A percentile compares a stretch with the other conserved stretches of the same genome.
Evolutionary conservation across 92 coral and sea anemone genomes (phyloP).

Genomic region (Zoanthus sansibaricus): DNA sequence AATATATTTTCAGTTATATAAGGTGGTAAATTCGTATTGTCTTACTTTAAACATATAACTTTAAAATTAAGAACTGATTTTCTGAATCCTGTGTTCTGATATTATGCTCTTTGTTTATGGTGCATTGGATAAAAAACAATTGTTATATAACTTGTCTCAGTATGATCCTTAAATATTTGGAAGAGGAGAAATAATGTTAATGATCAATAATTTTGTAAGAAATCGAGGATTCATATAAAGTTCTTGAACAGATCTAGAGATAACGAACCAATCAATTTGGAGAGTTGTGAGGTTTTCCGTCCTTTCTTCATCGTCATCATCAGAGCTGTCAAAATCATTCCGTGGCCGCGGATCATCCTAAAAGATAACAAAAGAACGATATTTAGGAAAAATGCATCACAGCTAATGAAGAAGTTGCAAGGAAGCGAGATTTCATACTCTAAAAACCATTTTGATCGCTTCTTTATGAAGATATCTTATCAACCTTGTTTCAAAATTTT

Average conservation of each 20-base stretch:
- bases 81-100: no score
- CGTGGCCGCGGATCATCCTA: constrained; percentile 57
- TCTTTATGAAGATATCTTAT: not conserved
- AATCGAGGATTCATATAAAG: not conserved
- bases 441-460: constrained; percentile 25
- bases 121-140: no score
- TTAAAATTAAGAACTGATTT: no score
- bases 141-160: no score
- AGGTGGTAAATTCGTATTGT: no score
- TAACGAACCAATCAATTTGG: constrained; percentile 76
- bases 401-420: not conserved
- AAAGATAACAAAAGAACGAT: not conserved
- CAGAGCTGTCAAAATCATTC: constrained; percentile 85
- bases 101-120: no score
- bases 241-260: not conserved
- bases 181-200: not conserved
- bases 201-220: not conserved
- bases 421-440: not conserved
- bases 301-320: constrained; percentile 68
- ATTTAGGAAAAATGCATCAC: not conserved
- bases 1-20: no score
- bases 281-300: constrained; percentile 69
- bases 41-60: no score
- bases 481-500: not conserved
- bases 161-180: not conserved